These are phyloP conservation scores for Andrena fulva DNA, from an alignment of 2,888 invertebrate species.

Conservation along the genomic window DNA sequence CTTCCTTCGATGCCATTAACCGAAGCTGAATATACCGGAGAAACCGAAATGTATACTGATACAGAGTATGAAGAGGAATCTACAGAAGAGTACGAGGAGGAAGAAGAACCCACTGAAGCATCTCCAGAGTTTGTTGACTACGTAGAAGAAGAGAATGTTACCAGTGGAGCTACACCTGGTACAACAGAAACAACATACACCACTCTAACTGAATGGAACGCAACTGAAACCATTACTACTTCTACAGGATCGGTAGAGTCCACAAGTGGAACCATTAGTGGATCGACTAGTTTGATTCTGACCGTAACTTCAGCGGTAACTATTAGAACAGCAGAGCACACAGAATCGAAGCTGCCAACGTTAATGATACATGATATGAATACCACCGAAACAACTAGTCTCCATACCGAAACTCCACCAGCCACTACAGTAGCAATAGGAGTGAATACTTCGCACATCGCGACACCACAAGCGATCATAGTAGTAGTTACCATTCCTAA, in stretches of 20 bases:
- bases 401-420: not conserved
- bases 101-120: not conserved
- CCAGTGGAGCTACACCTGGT: not conserved
- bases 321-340: not conserved
- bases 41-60: no score
- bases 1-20: no score
- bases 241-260: not conserved
- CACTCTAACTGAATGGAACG: not conserved
- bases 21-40: no score
- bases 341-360: not conserved
- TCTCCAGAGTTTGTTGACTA: not conserved
- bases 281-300: not conserved
- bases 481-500: slow-evolving; percentile 13
- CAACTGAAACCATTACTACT: not conserved
- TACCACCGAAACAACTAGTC: not conserved
- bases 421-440: not conserved
- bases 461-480: not conserved
- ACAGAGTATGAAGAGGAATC: not conserved
- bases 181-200: not conserved
- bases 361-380: not conserved
- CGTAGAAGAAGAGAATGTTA: not conserved
- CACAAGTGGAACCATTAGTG: not conserved
- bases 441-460: not conserved
- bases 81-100: not conserved
- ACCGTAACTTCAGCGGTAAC: not conserved